phyloP scores from a whole-genome alignment of 2,888 invertebrate species.

The Fissipunctia ypsillon region DNA sequence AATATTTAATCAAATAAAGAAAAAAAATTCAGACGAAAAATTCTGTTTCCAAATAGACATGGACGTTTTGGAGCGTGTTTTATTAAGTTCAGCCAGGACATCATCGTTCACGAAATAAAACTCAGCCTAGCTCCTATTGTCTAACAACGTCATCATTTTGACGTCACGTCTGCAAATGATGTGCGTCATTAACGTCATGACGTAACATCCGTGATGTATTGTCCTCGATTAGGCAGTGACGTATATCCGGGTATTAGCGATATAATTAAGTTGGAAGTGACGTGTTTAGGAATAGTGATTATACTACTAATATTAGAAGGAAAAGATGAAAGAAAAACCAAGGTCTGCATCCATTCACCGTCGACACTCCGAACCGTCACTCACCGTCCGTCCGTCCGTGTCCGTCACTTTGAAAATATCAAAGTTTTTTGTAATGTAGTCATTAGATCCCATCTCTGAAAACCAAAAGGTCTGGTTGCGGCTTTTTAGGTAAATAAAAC shows the following conservation, averaged over 20 bases:
- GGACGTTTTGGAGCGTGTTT: neutral
- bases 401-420: too few relatives aligned
- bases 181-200: conserved; percentile 44
- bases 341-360: too few relatives aligned
- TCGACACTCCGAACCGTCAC: too few relatives aligned
- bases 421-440: too few relatives aligned
- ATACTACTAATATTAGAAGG: neutral
- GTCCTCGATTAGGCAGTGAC: conserved; percentile 47
- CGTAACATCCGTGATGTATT: conserved; percentile 53
- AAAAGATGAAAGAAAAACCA: neutral
- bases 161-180: conserved; percentile 26
- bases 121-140: too few relatives aligned
- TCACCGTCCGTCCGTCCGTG: too few relatives aligned
- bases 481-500: too few relatives aligned
- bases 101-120: too few relatives aligned
- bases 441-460: too few relatives aligned
- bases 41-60: neutral
- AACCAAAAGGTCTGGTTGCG: too few relatives aligned
- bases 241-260: neutral
- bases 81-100: neutral
- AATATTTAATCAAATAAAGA: too few relatives aligned
- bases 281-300: neutral
- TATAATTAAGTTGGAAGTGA: conserved; percentile 5
- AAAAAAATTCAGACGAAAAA: too few relatives aligned
- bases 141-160: neutral